phyloP scores from a whole-genome alignment of 2,113 vertebrate genomes.

The Numenius arquata region DNA sequence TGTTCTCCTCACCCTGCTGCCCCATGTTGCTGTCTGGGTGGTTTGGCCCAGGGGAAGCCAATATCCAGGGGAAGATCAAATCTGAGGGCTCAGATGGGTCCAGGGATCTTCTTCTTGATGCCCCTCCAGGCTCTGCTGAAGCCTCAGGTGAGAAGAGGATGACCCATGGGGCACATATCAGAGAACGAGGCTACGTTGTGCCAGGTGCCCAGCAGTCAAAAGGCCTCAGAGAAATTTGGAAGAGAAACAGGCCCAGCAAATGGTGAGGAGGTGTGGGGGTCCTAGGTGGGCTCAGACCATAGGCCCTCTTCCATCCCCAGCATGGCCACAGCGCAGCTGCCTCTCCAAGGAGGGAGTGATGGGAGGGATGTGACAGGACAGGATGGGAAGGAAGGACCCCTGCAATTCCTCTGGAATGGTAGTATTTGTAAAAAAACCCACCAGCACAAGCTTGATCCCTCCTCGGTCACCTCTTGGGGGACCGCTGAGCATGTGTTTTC shows the following conservation, averaged over 20 bases:
- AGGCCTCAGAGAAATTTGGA: neutral
- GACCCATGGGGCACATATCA: neutral
- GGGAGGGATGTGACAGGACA: neutral
- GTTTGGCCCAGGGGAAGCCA: neutral
- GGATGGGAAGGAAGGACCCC: neutral
- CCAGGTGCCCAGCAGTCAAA: neutral
- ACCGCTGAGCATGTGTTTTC: neutral
- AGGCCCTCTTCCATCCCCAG: neutral
- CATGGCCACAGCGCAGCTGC: neutral
- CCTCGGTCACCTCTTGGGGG: neutral
- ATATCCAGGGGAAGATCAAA: neutral
- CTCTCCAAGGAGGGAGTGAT: accelerated
- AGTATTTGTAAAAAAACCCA: neutral
- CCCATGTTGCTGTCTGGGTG: neutral
- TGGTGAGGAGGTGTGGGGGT: neutral
- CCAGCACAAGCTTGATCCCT: neutral
- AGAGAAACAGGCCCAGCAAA: neutral
- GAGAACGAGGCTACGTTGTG: accelerated
- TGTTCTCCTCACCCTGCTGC: neutral
- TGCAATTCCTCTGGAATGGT: neutral
- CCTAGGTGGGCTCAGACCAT: neutral
- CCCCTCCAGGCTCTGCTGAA: neutral
- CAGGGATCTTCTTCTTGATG: neutral
- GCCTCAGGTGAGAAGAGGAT: neutral
- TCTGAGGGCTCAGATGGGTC: neutral